phyloP scores from a whole-genome alignment of 2,888 invertebrate genomes.

The Tromatobia lineatoria region DNA sequence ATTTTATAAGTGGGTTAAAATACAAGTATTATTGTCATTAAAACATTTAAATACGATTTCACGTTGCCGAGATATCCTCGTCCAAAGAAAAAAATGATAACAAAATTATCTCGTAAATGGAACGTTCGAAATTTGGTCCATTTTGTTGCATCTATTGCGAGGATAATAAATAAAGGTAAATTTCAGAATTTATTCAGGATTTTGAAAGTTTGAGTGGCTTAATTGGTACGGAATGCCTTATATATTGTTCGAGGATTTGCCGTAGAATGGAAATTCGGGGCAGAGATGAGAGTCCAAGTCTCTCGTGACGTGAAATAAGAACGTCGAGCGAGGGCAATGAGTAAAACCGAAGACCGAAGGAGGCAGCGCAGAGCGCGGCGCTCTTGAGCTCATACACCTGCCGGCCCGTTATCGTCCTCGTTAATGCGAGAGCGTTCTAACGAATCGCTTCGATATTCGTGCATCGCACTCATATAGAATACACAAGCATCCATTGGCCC shows the following conservation, averaged over 20 bases:
- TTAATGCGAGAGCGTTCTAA: slow-evolving; percentile 77
- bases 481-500: slow-evolving; percentile 28
- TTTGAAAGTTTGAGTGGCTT: neutral
- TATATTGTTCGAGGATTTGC: neutral
- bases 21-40: too few species aligned
- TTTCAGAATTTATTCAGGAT: too few species aligned
- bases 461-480: slow-evolving; percentile 48
- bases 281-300: slow-evolving; percentile 25
- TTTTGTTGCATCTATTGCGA: too few species aligned
- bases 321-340: slow-evolving; percentile 38
- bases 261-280: slow-evolving; percentile 43
- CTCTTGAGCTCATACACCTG: slow-evolving; percentile 76
- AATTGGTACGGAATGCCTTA: too few species aligned
- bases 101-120: too few species aligned
- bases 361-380: slow-evolving; percentile 11
- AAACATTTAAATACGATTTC: too few species aligned
- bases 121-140: too few species aligned
- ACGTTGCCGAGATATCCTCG: too few species aligned
- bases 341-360: neutral
- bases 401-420: slow-evolving; percentile 80
- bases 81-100: too few species aligned
- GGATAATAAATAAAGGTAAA: too few species aligned
- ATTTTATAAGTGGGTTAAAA: too few species aligned
- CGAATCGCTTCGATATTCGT: slow-evolving; percentile 70
- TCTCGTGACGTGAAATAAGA: slow-evolving; percentile 37